Conservation (phyloP, 2,113 vertebrate genomes). For the Mesembrinibis cayennensis region DNA sequence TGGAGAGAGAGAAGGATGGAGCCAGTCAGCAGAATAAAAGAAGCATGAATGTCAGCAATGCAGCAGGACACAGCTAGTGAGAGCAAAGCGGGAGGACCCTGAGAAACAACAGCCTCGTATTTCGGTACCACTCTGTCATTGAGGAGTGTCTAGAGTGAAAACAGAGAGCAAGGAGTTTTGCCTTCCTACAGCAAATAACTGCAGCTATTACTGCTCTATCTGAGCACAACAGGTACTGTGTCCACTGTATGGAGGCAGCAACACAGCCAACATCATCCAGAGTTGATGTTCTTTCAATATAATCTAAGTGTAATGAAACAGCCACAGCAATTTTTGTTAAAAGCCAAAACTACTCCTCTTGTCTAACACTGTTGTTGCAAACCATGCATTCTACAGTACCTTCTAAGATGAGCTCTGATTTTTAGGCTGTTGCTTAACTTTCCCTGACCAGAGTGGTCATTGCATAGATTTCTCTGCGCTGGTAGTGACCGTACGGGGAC, state of each 20-base stretch:
- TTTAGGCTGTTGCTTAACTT: neutral
- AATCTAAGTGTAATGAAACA: neutral
- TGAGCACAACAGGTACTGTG: accelerated
- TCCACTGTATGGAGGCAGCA: neutral
- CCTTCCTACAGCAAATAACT: neutral
- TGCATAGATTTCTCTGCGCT: neutral
- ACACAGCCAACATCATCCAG: neutral
- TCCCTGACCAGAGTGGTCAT: neutral
- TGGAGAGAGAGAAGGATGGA: neutral
- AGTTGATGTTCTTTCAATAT: neutral
- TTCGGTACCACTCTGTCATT: neutral
- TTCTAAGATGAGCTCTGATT: neutral
- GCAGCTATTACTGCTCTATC: neutral
- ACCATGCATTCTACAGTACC: neutral
- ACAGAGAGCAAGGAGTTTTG: neutral
- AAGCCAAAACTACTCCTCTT: neutral
- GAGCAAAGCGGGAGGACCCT: neutral
- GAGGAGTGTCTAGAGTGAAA: neutral
- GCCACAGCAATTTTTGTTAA: neutral
- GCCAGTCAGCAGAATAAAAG: neutral
- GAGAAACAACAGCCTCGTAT: neutral
- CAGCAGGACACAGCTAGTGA: neutral
- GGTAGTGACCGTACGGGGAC: neutral
- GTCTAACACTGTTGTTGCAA: neutral
- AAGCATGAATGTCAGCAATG: neutral